Evolutionary conservation across 2,888 invertebrate species (phyloP), one percentile per base, ranked within the genome.

Genomic region (Scaptomyza reducta): DNA sequence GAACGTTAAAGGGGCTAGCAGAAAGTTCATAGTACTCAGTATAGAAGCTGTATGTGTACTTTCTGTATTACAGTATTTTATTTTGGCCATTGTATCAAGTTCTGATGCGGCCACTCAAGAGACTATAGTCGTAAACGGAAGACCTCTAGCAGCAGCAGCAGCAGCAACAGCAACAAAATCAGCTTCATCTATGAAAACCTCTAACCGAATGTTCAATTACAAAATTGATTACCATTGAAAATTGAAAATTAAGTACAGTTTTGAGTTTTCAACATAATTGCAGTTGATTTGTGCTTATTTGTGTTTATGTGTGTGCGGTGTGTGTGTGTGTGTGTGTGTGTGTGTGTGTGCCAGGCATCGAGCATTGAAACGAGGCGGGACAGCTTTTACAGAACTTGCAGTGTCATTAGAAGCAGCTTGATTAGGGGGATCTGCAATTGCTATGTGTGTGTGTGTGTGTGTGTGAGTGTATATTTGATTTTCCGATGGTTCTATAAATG

Each of bases 191-290:
- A 61, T 65, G 62, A 56, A 72, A 73, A 67, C 69, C 73, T 74
- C 83, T 67, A 73, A 70, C 63, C 65, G 74, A 79, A 74, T 74
- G 65, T 77, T 86, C 84, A 84, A 84, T 84, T 84, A 84, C 81
- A 70, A 74, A 86, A 84, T 81, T 86, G 86, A 84, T 84, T 81
- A 84, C 86, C 81, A 86, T 77, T 79, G 81, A 83, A 79, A 79
- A 74, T 86, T 79, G 74, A 81, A 79, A 86, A 83, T 84, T 86
- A 86, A 86, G 81, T 81, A 81, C 80, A 84, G 84, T 84, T 84
- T 83, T 83, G 78, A 78, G 78, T 83, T 76, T 83, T 80, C 80
- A 80, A 80, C 84, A 83, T 84, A 81, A 86, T 81, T 86, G 86
- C 84, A 84, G 83, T 79, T 77, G 79, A 86, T 79, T 82, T 74